phyloP scores from a whole-genome alignment of 2,113 vertebrate species.

The Ptilorrhoa leucosticta region DNA sequence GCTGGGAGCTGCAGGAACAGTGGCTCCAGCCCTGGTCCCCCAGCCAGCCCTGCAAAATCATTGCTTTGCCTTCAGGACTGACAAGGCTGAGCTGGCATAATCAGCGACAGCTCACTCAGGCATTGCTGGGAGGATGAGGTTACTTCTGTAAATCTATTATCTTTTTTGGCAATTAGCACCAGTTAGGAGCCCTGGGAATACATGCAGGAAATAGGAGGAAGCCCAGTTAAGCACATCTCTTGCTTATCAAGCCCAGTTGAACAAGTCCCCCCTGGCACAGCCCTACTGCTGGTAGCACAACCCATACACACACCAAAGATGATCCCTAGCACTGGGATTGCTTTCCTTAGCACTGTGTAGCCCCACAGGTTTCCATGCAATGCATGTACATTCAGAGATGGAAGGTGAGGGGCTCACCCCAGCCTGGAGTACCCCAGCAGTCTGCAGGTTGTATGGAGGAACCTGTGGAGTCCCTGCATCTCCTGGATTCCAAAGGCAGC shows the following conservation, averaged over 20 bases:
- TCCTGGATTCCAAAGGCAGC: background rate
- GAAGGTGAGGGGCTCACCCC: background rate
- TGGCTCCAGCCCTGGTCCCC: background rate
- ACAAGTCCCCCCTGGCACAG: background rate
- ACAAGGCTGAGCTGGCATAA: background rate
- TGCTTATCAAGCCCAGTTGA: slow-evolving; percentile 27
- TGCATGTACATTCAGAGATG: rapidly evolving
- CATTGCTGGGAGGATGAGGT: background rate
- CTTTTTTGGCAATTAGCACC: slow-evolving; percentile 16
- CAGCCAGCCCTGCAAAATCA: background rate
- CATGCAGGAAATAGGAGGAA: background rate
- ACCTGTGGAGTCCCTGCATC: background rate
- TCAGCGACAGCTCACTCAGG: background rate
- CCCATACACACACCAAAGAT: background rate
- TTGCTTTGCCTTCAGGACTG: background rate
- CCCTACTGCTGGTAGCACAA: background rate
- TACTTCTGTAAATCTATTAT: slow-evolving; percentile 32
- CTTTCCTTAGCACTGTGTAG: background rate
- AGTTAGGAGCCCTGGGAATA: background rate
- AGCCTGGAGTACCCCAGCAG: background rate
- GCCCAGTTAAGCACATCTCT: slow-evolving; percentile 3
- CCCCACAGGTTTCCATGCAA: background rate
- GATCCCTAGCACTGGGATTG: background rate
- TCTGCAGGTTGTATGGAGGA: background rate
- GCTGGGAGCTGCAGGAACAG: background rate